These are phyloP conservation scores for Anoplophora glabripennis DNA, from an alignment of 1,140 invertebrate genomes.

Conservation along the genomic window DNA sequence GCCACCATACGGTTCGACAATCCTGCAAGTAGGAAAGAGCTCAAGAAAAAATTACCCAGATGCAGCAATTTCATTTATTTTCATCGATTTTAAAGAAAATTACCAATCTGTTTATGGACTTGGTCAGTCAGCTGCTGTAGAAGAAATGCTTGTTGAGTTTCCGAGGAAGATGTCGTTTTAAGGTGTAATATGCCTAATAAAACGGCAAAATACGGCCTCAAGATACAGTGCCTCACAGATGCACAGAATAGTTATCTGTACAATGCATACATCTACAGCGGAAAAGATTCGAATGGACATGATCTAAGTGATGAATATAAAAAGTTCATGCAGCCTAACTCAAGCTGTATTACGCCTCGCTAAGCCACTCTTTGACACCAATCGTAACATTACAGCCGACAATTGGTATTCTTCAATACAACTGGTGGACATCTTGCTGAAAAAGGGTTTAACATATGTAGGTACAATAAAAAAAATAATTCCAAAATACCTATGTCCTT, in stretches of 20 bases:
- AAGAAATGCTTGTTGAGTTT: constrained; percentile 5
- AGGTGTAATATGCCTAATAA: constrained; percentile 15
- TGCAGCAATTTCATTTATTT: constrained; percentile 9
- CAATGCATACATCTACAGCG: too few species aligned
- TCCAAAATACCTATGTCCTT: too few species aligned
- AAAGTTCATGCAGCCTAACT: background rate
- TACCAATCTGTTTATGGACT: constrained; percentile 9
- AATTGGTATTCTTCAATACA: constrained; percentile 48
- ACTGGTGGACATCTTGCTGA: constrained; percentile 38
- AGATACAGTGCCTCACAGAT: constrained; percentile 15
- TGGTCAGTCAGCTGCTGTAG: constrained; percentile 4
- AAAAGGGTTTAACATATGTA: constrained; percentile 31
- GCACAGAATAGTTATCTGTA: constrained; percentile 11
- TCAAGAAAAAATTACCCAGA: too few species aligned
- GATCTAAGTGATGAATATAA: constrained; percentile 4
- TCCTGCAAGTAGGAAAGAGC: too few species aligned
- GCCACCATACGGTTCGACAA: too few species aligned
- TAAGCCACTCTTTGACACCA: constrained; percentile 30
- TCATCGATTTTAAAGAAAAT: constrained; percentile 18
- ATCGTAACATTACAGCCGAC: constrained; percentile 46
- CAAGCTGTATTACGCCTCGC: constrained; percentile 16
- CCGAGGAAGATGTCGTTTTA: constrained; percentile 10
- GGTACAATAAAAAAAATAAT: constrained; percentile 43
- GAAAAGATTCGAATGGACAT: constrained; percentile 5
- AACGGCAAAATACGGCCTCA: constrained; percentile 12